These are phyloP conservation scores for Asbolus verrucosus DNA, from an alignment of 1,140 invertebrate species.

Conservation along the genomic window DNA sequence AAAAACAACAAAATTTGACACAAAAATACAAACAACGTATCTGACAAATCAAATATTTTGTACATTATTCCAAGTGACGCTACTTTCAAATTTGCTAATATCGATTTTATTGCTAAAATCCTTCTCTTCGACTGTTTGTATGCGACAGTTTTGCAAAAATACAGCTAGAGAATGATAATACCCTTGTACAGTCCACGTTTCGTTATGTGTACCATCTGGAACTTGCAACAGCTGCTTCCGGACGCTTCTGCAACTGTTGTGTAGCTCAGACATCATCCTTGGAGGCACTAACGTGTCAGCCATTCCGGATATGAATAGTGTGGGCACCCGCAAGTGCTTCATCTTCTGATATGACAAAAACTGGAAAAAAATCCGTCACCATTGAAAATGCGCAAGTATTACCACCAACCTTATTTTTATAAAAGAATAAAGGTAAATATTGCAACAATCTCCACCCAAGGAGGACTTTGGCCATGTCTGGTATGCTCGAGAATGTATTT, in stretches of 20 bases:
- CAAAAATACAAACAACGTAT: conserved; percentile 7
- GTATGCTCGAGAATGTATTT: conserved; percentile 96
- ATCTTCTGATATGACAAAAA: conserved; percentile 80
- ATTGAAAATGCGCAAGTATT: neutral
- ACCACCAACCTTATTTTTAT: conserved; percentile 83
- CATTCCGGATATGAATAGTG: conserved; percentile 84
- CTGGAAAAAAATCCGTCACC: conserved; percentile 69
- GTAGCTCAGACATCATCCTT: conserved; percentile 85
- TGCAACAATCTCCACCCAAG: conserved; percentile 77
- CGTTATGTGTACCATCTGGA: conserved; percentile 85
- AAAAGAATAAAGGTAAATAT: conserved; percentile 80
- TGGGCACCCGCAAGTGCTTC: conserved; percentile 74
- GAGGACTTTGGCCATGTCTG: conserved; percentile 87
- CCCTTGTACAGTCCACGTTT: conserved; percentile 79
- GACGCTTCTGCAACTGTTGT: conserved; percentile 75
- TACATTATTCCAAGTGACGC: conserved; percentile 19
- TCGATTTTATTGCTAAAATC: conserved; percentile 35
- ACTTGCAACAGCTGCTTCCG: conserved; percentile 80
- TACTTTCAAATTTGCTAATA: conserved; percentile 19
- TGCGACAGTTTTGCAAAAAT: conserved; percentile 61
- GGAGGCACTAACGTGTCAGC: conserved; percentile 88
- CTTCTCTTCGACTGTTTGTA: conserved; percentile 49
- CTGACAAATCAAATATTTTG: conserved; percentile 41
- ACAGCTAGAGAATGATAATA: conserved; percentile 62
- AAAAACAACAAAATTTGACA: neutral